A percentile compares a stretch with the other conserved stretches of the same genome.
Evolutionary conservation across 2,888 invertebrate genomes (phyloP).

Genomic region (Diplolepis rosae): DNA sequence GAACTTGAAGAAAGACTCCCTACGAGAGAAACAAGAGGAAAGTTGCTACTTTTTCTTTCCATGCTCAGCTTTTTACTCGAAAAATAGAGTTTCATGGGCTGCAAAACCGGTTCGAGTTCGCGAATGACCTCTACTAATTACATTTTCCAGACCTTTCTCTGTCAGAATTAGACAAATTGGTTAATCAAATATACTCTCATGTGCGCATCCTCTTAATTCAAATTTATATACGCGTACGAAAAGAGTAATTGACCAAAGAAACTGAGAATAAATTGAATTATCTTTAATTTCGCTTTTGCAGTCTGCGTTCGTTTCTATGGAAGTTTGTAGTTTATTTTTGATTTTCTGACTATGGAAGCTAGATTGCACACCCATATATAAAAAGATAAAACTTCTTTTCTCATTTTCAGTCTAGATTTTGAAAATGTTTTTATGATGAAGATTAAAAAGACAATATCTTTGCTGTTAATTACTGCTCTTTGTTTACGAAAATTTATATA

Average conservation of each 20-base stretch:
- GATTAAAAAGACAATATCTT: no score
- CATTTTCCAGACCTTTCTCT: constrained; percentile 46
- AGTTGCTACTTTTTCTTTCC: constrained; percentile 26
- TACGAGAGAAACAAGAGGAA: constrained; percentile 30
- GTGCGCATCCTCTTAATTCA: neutral
- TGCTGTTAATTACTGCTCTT: no score
- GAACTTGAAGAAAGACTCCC: constrained; percentile 21
- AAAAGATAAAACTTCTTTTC: no score
- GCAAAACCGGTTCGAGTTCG: constrained; percentile 40
- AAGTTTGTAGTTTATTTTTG: neutral
- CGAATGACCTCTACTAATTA: constrained; percentile 53
- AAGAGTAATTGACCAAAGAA: constrained; percentile 10
- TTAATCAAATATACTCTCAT: constrained; percentile 23
- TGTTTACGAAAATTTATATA: no score
- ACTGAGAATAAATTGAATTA: neutral
- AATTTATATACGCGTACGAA: neutral
- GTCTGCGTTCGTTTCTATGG: neutral
- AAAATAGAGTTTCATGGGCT: constrained; percentile 46
- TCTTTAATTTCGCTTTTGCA: neutral
- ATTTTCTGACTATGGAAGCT: no score
- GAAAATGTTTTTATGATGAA: no score
- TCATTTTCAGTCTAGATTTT: no score
- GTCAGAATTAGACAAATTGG: constrained; percentile 50
- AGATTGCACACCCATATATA: no score
- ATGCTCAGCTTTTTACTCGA: constrained; percentile 37